Conservation (phyloP, 1,140 invertebrate genomes). For the Vanessa atalanta region DNA sequence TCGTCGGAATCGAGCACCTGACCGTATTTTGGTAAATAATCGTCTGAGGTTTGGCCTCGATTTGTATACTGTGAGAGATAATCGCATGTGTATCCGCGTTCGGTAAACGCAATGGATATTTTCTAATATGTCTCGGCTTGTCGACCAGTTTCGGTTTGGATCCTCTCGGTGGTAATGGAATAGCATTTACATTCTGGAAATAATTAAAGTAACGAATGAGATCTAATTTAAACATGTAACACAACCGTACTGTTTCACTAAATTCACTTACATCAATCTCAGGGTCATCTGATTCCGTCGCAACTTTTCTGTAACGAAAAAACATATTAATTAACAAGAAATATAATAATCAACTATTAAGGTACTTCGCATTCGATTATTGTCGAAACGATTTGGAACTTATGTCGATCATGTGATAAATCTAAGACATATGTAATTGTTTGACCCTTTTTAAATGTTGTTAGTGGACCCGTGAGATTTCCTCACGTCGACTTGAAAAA, state of each 20-base stretch:
- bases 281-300: neutral
- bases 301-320: neutral
- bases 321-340: neutral
- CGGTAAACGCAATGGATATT: slow-evolving; percentile 62
- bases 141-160: slow-evolving; percentile 67
- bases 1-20: slow-evolving; percentile 17
- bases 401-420: no score
- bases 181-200: slow-evolving; percentile 52
- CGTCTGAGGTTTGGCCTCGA: slow-evolving; percentile 17
- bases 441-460: no score
- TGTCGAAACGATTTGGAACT: no score
- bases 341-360: neutral
- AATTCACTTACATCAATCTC: neutral
- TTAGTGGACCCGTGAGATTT: no score
- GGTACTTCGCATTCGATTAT: no score
- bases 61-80: neutral
- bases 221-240: no score
- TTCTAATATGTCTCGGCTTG: slow-evolving; percentile 66
- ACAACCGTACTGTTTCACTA: neutral
- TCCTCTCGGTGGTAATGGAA: slow-evolving; percentile 62
- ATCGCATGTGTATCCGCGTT: neutral
- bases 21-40: slow-evolving; percentile 63
- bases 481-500: no score
- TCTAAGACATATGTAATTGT: no score
- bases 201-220: neutral